Percentiles rank a stretch among this genome's conserved stretches.
phyloP scores from a whole-genome alignment of 2,888 invertebrate species.

The Argynnis bischoffii region DNA sequence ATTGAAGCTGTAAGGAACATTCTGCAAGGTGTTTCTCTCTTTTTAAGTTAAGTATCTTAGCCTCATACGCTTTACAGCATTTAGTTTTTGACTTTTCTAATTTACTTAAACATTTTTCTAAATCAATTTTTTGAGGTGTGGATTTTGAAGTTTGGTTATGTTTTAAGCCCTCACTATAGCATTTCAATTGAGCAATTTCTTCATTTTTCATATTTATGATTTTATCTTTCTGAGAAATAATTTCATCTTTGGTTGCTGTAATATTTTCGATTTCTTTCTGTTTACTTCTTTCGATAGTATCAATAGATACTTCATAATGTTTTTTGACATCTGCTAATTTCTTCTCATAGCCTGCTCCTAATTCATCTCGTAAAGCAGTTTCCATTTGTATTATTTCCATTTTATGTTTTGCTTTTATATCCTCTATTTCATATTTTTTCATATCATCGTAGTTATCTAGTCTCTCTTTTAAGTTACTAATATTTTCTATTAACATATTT shows the following conservation, averaged over 20 bases:
- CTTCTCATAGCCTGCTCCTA: constrained; percentile 52
- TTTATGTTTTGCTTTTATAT: constrained; percentile 59
- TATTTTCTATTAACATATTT: constrained; percentile 55
- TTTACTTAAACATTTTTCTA: constrained; percentile 66
- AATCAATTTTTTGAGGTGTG: constrained; percentile 47
- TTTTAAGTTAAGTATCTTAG: constrained; percentile 61
- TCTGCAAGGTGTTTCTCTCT: constrained; percentile 68
- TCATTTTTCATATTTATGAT: constrained; percentile 54
- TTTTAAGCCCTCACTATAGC: constrained; percentile 57
- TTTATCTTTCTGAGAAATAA: constrained; percentile 55
- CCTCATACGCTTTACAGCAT: constrained; percentile 57
- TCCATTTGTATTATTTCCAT: constrained; percentile 58
- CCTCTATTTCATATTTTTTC: constrained; percentile 62
- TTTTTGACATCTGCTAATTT: constrained; percentile 56
- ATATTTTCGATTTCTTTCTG: constrained; percentile 48
- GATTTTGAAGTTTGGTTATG: constrained; percentile 53
- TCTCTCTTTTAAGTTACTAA: constrained; percentile 55
- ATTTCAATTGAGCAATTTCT: constrained; percentile 56
- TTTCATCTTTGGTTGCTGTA: constrained; percentile 46
- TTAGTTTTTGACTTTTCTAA: constrained; percentile 64
- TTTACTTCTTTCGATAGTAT: constrained; percentile 49
- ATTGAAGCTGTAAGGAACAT: constrained; percentile 66
- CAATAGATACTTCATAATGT: constrained; percentile 53
- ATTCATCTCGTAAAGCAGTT: constrained; percentile 54
- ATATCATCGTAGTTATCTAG: constrained; percentile 55